Percentiles rank a stretch among this genome's conserved stretches.
Conservation (phyloP, 2,113 vertebrate genomes). For the Phrynosoma blainvillii region DNA sequence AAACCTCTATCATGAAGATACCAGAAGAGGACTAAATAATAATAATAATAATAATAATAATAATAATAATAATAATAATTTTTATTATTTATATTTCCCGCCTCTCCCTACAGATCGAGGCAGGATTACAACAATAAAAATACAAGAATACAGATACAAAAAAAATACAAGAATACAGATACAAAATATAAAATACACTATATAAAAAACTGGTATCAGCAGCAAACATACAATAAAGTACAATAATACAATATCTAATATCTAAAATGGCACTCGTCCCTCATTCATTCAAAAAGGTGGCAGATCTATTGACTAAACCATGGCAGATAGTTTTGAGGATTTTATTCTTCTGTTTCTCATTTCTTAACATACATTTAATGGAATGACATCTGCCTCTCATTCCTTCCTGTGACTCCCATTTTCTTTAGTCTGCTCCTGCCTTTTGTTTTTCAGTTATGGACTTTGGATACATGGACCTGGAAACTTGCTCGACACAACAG, state of each 20-base stretch:
- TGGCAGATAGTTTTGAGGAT: background rate
- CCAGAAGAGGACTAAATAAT: background rate
- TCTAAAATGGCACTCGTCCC: too few species aligned
- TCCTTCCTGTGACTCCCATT: background rate
- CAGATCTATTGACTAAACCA: too few species aligned
- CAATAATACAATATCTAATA: too few species aligned
- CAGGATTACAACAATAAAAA: background rate
- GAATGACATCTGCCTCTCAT: slow-evolving; percentile 42
- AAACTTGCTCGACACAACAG: slow-evolving; percentile 51
- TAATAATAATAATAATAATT: too few species aligned
- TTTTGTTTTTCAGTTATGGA: slow-evolving; percentile 27
- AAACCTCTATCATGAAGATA: background rate
- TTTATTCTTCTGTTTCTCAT: background rate
- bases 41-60: too few species aligned
- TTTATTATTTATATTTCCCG: too few species aligned
- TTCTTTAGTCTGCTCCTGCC: slow-evolving; percentile 46
- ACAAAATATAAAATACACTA: too few species aligned
- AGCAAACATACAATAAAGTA: too few species aligned
- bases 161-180: too few species aligned
- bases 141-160: too few species aligned
- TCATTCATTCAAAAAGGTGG: background rate
- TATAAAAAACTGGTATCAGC: too few species aligned
- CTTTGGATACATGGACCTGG: slow-evolving; percentile 43
- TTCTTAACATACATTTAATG: slow-evolving; percentile 61
- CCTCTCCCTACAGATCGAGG: too few species aligned